These are phyloP conservation scores for Oreortyx pictus DNA, from an alignment of 2,797 vertebrate genomes.

Conservation along the genomic window DNA sequence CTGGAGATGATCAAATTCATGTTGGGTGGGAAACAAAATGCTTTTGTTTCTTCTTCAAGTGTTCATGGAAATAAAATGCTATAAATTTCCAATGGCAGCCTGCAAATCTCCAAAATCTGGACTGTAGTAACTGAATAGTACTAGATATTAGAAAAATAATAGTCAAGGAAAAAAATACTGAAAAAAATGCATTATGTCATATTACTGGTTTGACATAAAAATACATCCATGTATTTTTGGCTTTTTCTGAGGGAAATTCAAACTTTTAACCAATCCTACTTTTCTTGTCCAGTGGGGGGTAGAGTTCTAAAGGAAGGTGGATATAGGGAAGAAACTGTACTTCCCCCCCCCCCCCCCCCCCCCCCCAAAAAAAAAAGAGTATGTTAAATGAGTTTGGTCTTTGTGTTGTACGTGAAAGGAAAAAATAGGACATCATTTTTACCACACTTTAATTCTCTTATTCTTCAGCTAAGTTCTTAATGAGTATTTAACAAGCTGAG, in stretches of 20 bases:
- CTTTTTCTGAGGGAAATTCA: neutral
- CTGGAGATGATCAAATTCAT: too few species aligned
- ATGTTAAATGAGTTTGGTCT: neutral
- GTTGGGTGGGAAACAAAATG: neutral
- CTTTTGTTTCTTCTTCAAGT: neutral
- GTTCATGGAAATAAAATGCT: neutral
- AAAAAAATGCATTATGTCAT: neutral
- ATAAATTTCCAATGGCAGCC: neutral
- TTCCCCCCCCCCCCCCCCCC: too few species aligned
- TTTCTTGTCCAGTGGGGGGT: neutral
- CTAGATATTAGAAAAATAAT: neutral
- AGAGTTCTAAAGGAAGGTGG: neutral
- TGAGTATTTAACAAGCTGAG: neutral
- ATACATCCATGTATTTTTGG: rapidly evolving
- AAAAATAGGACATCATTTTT: neutral
- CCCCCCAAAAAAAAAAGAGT: neutral
- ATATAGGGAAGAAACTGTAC: neutral
- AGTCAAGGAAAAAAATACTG: neutral
- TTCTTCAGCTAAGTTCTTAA: neutral
- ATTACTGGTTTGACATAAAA: neutral
- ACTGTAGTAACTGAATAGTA: neutral
- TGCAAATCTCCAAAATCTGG: neutral
- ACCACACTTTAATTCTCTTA: neutral
- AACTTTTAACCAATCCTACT: neutral
- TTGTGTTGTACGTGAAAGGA: neutral